phyloP scores from a whole-genome alignment of 2,888 invertebrate genomes.

The Barypeithes pellucidus region DNA sequence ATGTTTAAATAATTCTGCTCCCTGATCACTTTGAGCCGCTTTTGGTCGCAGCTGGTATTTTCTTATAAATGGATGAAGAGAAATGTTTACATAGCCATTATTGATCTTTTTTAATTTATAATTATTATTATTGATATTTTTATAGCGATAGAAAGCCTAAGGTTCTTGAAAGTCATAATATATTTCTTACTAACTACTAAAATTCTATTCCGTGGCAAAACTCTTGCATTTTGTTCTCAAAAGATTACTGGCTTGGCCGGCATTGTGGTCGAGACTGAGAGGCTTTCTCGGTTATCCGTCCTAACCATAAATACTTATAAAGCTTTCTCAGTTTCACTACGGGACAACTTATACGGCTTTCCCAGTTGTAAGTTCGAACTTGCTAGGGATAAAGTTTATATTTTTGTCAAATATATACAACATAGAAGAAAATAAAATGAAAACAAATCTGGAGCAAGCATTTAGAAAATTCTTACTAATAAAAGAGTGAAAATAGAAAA shows the following conservation, averaged over 20 bases:
- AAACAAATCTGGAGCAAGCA: background rate
- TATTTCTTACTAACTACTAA: no score
- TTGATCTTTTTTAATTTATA: no score
- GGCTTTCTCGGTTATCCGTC: conserved; percentile 48
- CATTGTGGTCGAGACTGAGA: conserved; percentile 32
- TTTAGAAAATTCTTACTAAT: no score
- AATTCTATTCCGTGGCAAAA: background rate
- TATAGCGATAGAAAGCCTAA: no score
- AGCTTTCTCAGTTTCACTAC: conserved; percentile 31
- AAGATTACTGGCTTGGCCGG: conserved; percentile 24
- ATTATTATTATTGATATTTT: no score
- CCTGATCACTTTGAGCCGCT: no score
- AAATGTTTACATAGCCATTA: no score
- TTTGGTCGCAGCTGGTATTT: no score
- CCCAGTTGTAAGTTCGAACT: conserved; percentile 23
- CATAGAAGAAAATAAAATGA: background rate
- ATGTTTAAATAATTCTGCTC: no score
- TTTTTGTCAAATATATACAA: conserved; percentile 15
- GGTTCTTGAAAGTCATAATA: no score
- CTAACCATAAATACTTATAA: conserved; percentile 55
- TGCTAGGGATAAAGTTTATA: conserved; percentile 21
- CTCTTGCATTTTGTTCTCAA: conserved; percentile 23
- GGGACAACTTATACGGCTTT: conserved; percentile 27
- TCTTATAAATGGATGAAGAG: no score
- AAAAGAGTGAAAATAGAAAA: no score